Percentiles rank a stretch among this genome's conserved stretches.
Evolutionary conservation across 1,140 invertebrate genomes (phyloP).

Genomic region (Hycleus phaleratus): DNA sequence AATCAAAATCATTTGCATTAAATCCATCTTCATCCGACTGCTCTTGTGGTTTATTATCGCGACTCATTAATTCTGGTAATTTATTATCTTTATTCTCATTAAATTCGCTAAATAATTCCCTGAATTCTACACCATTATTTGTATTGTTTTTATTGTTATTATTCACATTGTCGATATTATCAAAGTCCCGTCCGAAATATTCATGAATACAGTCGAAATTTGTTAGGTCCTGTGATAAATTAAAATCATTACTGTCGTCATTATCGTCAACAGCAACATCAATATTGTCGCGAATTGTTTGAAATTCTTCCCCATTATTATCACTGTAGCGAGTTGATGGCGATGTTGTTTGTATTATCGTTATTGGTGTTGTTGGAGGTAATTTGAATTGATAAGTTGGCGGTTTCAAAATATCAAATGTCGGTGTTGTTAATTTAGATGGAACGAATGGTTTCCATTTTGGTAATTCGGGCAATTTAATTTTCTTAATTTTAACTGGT

Average conservation of each 20-base stretch:
- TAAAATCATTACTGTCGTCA: background rate
- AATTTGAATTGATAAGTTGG: no score
- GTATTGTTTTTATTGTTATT: background rate
- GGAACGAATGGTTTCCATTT: no score
- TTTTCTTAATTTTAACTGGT: background rate
- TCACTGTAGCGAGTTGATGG: background rate
- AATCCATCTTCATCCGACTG: background rate
- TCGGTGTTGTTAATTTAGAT: no score
- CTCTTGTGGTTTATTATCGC: background rate
- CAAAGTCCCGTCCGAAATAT: background rate
- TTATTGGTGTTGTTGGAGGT: background rate
- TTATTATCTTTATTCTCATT: background rate
- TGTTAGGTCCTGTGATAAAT: no score
- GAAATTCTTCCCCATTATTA: no score
- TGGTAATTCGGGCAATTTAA: background rate
- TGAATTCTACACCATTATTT: background rate
- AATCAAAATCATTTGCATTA: background rate
- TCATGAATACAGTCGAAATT: constrained; percentile 8
- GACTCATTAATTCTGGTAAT: background rate
- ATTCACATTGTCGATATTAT: no score
- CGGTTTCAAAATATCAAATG: no score
- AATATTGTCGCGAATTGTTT: background rate
- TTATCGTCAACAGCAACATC: background rate
- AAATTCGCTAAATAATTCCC: background rate
- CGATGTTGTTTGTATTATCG: background rate